Evolutionary conservation across 2,888 invertebrate species (phyloP).

Genomic region (Hecatera dysodea): DNA sequence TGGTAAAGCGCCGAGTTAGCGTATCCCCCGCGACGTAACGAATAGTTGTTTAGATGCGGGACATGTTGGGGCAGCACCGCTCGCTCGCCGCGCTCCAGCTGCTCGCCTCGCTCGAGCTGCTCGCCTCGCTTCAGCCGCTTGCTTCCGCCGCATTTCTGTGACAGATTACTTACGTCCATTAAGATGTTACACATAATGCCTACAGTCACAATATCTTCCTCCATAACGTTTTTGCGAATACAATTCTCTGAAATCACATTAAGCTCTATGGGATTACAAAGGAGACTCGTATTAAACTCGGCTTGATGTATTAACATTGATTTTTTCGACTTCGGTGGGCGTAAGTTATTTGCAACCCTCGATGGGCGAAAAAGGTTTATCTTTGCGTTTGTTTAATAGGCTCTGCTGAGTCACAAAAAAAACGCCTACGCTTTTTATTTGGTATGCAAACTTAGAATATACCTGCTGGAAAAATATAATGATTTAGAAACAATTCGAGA

Average conservation of each 20-base stretch:
- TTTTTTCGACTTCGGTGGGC: constrained; percentile 55
- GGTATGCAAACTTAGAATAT: constrained; percentile 13
- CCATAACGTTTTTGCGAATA: constrained; percentile 46
- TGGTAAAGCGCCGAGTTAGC: constrained; percentile 59
- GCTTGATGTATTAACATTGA: constrained; percentile 63
- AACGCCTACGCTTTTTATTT: not conserved
- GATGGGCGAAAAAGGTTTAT: constrained; percentile 35
- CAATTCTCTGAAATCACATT: constrained; percentile 54
- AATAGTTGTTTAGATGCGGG: constrained; percentile 66
- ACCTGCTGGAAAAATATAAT: not conserved
- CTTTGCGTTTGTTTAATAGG: constrained; percentile 45
- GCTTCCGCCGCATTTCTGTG: constrained; percentile 45
- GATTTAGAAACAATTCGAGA: constrained; percentile 3
- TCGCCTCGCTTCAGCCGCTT: constrained; percentile 12
- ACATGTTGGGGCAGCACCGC: constrained; percentile 59
- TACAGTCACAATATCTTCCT: constrained; percentile 25
- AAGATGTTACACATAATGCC: constrained; percentile 55
- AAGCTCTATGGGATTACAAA: constrained; percentile 61
- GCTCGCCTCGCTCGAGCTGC: constrained; percentile 3
- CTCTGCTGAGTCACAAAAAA: constrained; percentile 10
- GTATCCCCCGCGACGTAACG: constrained; percentile 66
- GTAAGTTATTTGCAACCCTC: constrained; percentile 52
- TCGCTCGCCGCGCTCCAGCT: constrained; percentile 21
- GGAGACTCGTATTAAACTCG: constrained; percentile 60
- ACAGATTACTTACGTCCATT: constrained; percentile 70